Conservation (phyloP, 2,113 vertebrate genomes). For the Pluvianellus socialis region DNA sequence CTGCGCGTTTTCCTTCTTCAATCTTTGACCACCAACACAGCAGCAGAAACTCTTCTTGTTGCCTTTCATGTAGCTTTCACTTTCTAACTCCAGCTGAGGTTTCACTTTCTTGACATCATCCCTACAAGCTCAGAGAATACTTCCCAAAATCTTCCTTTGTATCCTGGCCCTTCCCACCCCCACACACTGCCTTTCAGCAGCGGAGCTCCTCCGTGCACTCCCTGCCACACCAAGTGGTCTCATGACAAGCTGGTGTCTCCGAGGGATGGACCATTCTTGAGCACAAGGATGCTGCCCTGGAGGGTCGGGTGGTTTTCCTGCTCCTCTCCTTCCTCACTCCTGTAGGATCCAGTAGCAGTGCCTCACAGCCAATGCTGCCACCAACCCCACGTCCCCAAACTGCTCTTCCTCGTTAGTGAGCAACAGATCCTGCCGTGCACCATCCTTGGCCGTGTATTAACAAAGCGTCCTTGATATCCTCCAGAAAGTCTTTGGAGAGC, state of each 20-base stretch:
- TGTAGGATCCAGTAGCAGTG: neutral
- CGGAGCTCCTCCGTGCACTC: neutral
- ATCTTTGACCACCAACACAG: too few species aligned
- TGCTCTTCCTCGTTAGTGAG: neutral
- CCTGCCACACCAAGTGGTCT: neutral
- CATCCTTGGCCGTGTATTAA: too few species aligned
- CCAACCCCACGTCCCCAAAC: too few species aligned
- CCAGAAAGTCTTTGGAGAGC: neutral
- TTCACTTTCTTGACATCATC: neutral
- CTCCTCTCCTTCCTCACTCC: neutral
- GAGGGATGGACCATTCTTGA: neutral
- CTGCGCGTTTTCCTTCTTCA: too few species aligned
- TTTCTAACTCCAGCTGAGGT: neutral
- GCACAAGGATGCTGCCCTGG: neutral
- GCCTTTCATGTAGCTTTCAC: neutral
- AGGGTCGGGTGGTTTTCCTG: neutral
- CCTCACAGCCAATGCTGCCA: neutral
- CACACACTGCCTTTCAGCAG: neutral
- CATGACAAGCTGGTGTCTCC: neutral
- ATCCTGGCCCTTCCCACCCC: neutral
- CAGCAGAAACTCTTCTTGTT: too few species aligned
- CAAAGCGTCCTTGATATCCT: neutral
- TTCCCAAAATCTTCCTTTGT: neutral
- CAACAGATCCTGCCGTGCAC: neutral
- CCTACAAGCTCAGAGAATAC: neutral